Conservation (phyloP, 2,113 vertebrate genomes). For the Taxidea taxus region DNA sequence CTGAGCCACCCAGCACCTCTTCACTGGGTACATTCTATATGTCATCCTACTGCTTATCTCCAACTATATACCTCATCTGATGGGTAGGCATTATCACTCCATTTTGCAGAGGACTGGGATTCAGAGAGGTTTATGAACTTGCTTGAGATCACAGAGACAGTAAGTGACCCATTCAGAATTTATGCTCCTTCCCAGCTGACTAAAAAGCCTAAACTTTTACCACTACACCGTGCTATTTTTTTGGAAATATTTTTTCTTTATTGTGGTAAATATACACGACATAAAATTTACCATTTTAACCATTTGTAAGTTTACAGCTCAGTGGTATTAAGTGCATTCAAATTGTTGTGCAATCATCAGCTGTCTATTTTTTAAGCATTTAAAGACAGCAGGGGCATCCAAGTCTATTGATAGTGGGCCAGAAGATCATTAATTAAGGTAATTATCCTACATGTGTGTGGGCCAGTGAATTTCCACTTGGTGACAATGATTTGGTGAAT, state of each 20-base stretch:
- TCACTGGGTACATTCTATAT: not conserved
- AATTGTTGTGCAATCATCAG: not conserved
- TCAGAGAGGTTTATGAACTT: not conserved
- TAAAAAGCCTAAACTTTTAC: constrained; percentile 8
- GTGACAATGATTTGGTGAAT: not conserved
- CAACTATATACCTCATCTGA: not conserved
- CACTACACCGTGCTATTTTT: not conserved
- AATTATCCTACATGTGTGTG: not conserved
- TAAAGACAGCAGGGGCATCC: not conserved
- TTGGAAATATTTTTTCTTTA: not conserved
- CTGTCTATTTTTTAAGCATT: constrained; percentile 9
- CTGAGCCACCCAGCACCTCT: not conserved
- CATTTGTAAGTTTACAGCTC: not conserved
- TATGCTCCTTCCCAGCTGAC: not conserved
- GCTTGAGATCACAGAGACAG: not conserved
- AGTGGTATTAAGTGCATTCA: not conserved
- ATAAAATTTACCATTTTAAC: not conserved
- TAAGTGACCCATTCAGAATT: not conserved
- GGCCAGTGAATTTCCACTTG: not conserved
- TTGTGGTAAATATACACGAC: not conserved
- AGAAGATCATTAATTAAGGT: constrained; percentile 25
- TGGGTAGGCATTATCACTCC: not conserved
- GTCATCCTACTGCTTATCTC: not conserved
- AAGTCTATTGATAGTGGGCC: not conserved
- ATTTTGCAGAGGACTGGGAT: not conserved